Percentiles rank a stretch among this genome's conserved stretches.
phyloP scores from a whole-genome alignment of 2,888 invertebrate species.

The Xylota segnis region DNA sequence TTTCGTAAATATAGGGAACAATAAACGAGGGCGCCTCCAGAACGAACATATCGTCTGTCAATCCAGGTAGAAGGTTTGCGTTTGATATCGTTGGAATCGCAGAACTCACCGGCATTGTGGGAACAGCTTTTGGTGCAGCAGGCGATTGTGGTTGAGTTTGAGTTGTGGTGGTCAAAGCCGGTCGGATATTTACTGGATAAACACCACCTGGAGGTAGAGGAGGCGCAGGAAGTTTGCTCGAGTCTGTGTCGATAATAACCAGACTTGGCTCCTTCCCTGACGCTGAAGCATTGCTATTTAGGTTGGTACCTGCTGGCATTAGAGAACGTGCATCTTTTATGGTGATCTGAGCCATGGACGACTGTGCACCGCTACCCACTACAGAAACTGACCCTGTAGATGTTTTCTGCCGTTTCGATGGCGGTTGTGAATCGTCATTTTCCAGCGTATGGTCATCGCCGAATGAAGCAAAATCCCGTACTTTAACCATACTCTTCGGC shows the following conservation, averaged over 20 bases:
- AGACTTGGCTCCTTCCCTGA: conserved; percentile 90
- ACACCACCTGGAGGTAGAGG: conserved; percentile 85
- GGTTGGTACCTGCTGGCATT: conserved; percentile 77
- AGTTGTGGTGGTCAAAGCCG: conserved; percentile 86
- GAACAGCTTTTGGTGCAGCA: conserved; percentile 80
- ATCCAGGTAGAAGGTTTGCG: conserved; percentile 90
- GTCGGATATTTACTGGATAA: conserved; percentile 87
- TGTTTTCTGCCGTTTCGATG: conserved; percentile 81
- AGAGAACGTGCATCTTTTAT: conserved; percentile 84
- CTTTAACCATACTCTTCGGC: conserved; percentile 84
- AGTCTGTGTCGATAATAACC: conserved; percentile 90
- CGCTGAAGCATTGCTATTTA: conserved; percentile 72
- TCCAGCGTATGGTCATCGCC: conserved; percentile 85
- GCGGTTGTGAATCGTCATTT: conserved; percentile 85
- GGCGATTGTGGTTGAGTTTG: conserved; percentile 80
- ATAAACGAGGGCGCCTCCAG: conserved; percentile 97
- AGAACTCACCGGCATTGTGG: conserved; percentile 75
- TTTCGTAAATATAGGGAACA: conserved; percentile 96
- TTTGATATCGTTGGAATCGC: conserved; percentile 83
- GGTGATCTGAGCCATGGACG: conserved; percentile 80
- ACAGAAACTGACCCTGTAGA: conserved; percentile 35
- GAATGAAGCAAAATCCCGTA: conserved; percentile 79
- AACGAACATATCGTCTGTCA: conserved; percentile 96
- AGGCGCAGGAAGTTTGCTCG: conserved; percentile 57
- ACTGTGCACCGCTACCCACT: conserved; percentile 1